Base-by-base conservation (phyloP, 2,888 invertebrate genomes). In the Scaptomyza reducta region DNA sequence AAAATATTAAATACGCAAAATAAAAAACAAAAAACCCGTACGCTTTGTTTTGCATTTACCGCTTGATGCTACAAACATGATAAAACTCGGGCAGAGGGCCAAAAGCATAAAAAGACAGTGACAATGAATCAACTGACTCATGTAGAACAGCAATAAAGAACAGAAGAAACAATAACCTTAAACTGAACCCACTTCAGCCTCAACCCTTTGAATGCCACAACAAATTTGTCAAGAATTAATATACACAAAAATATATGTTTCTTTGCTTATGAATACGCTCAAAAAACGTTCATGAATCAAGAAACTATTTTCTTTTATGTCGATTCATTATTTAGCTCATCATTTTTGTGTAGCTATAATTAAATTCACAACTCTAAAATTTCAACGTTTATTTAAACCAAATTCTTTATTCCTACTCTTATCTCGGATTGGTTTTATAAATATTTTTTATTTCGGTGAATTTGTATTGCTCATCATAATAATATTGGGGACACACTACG, bases 11-110 rank as follows among this genome's bases (percentile, higher is more conserved):
- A n/a, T 31, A 14, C 27, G 29, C 18, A 54, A 42, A 49, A 16
- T 18, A 41, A 35, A 13, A 22, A 38, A 10, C 25, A 42, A 44
- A 16, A 33, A 59, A 57, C 47, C 76, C 63, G 71, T 72, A 46
- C 47, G 44, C 56, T 57, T 42, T 42, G 6, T 35, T 59, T 59
- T 41, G 58, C 38, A 40, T 77, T 77, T 71, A 77, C 76, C 71
- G 78, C 64, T 78, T 50, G n/a, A 49, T 66, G 58, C 50, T 51
- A 25, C 27, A 59, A 64, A 47, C 29, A 69, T 46, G 31, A 54
- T 40, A 54, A 68, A 74, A 74, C 22, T 65, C 60, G 77, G 67
- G 46, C 66, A 77, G 59, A 57, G 59, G 51, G 74, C 66, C 61
- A 70, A 60, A 40, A 29, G 42, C 35, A 57, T 49, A 54, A 70